Base-by-base conservation (phyloP, 1,140 invertebrate genomes). In the Bactericera cockerelli region DNA sequence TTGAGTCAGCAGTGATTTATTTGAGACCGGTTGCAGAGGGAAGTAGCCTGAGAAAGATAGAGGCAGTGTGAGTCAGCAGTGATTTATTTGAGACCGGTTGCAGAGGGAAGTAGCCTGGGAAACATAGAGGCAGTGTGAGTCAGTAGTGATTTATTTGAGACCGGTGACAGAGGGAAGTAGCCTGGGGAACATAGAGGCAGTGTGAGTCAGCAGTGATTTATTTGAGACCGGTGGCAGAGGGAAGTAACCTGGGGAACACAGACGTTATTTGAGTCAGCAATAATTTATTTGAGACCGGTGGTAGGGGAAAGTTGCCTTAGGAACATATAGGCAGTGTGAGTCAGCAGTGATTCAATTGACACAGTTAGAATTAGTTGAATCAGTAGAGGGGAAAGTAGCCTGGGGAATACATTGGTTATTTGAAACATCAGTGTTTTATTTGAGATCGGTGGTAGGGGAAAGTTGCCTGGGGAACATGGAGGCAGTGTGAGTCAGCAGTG, bases 311-410 rank as follows among this genome's bases (percentile, higher is more conserved):
- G 67, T 84, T 83, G 57, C 87, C 87, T 89, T 79, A 16, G 79
- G 16, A 16, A 62, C 8, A 60, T 31, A 62, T 16, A 60, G 38
- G 38, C 16, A 26, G 1, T 26, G 36, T 56, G 11, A 59, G 13
- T 38, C n/a, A n/a, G n/a, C n/a, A n/a, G n/a, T n/a, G n/a, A n/a
- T n/a, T n/a, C n/a, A n/a, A n/a, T n/a, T n/a, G n/a, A 87, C 22
- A 85, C 80, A 1, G 87, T 80, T 4, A 86, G 79, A 42, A n/a
- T n/a, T n/a, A n/a, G n/a, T n/a, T n/a, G n/a, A n/a, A n/a, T n/a
- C n/a, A n/a, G n/a, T n/a, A n/a, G n/a, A 90, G 71, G 1, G 87
- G 86, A 68, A 89, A 91, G 67, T 84, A 84, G 57, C 87, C 87
- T 89, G 79, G n/a, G 79, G 16, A 16, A 62, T 10, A 60, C 39